A percentile compares a stretch with the other conserved stretches of the same genome.
Evolutionary conservation across 2,113 vertebrate species (phyloP).

Genomic region (Guaruba guarouba): DNA sequence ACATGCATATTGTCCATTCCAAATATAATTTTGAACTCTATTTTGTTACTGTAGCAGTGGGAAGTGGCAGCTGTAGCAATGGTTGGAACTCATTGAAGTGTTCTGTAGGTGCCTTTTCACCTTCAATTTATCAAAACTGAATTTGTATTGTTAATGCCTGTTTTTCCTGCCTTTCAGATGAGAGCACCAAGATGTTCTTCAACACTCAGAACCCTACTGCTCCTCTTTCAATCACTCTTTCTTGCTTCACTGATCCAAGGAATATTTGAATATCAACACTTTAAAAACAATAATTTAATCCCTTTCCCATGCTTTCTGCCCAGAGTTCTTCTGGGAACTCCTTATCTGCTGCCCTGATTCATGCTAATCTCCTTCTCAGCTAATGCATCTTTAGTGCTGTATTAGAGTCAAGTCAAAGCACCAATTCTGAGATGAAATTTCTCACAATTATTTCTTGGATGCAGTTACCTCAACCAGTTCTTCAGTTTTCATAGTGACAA

Average conservation of each 20-base stretch:
- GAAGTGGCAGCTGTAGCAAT: not conserved
- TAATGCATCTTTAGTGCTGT: not conserved
- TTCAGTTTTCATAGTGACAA: not conserved
- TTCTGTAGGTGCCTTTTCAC: not conserved
- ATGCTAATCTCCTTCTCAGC: not conserved
- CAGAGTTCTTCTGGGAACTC: not conserved
- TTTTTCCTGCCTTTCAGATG: not conserved
- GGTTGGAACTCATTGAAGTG: not conserved
- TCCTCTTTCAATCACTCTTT: not conserved
- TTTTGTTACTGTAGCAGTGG: not conserved
- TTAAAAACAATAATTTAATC: not conserved
- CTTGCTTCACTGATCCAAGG: not conserved
- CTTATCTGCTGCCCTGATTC: not conserved
- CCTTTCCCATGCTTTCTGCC: not conserved
- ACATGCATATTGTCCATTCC: not conserved
- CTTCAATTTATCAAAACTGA: not conserved
- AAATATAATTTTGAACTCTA: not conserved
- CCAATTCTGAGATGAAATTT: not conserved
- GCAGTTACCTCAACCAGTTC: not conserved
- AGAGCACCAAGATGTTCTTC: not conserved
- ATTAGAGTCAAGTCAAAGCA: not conserved
- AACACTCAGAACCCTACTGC: not conserved
- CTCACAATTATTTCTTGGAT: not conserved
- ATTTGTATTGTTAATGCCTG: not conserved
- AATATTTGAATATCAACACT: not conserved